phyloP scores from a whole-genome alignment of 2,797 vertebrate species.

The Thamnophis elegans region DNA sequence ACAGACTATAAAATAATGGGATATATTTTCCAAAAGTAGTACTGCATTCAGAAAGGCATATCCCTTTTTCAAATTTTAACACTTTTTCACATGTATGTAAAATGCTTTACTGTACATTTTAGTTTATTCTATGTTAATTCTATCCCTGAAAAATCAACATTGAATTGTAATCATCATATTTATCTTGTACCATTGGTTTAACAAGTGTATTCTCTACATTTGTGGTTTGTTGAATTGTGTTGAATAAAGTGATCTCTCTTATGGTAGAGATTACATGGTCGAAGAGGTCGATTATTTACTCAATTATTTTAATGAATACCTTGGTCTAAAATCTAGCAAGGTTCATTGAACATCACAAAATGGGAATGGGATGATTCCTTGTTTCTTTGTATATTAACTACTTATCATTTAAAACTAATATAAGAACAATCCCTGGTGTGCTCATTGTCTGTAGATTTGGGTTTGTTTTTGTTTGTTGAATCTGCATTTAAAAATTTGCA shows the following conservation, averaged over 20 bases:
- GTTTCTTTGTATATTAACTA: constrained; percentile 9
- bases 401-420: neutral
- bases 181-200: constrained; percentile 29
- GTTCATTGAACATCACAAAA: neutral
- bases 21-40: neutral
- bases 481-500: neutral
- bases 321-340: neutral
- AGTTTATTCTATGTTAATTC: constrained; percentile 19
- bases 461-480: neutral
- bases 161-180: constrained; percentile 34
- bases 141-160: constrained; percentile 26
- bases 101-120: neutral
- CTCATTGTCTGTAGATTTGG: neutral
- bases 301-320: constrained; percentile 37
- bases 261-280: constrained; percentile 34
- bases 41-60: neutral
- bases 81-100: neutral
- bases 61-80: neutral
- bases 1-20: neutral
- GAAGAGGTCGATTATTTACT: neutral
- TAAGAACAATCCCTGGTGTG: neutral
- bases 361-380: neutral
- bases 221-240: constrained; percentile 39
- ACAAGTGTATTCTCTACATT: constrained; percentile 14
- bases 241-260: constrained; percentile 58